Conservation (phyloP, 2,113 vertebrate species). For the Solenodon paradoxus region DNA sequence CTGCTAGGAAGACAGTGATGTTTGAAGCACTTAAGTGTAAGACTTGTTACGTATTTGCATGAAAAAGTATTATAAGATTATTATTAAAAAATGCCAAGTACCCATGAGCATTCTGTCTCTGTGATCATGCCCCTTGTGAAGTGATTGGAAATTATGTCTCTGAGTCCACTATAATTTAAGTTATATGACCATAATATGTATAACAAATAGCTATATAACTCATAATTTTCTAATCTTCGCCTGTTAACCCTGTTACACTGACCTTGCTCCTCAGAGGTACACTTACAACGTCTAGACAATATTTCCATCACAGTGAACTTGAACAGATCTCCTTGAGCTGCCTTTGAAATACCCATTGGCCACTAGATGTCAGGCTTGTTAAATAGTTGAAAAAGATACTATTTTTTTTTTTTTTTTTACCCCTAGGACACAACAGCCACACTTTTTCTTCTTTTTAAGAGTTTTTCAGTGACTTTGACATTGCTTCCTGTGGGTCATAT, state of each 20-base stretch:
- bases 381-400: background rate
- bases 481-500: background rate
- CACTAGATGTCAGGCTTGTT: conserved; percentile 69
- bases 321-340: background rate
- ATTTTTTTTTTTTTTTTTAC: rapidly evolving
- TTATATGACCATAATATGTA: background rate
- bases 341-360: background rate
- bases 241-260: background rate
- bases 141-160: background rate
- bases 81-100: background rate
- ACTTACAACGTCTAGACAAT: rapidly evolving
- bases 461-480: background rate
- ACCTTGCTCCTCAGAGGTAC: rapidly evolving
- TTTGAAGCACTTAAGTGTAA: background rate
- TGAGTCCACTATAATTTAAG: too few relatives aligned
- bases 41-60: background rate
- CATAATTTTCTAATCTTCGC: background rate
- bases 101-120: background rate
- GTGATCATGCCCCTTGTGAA: background rate
- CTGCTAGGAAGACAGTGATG: background rate
- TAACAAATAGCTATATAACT: background rate
- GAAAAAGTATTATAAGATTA: background rate
- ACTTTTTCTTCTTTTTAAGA: background rate
- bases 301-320: background rate
- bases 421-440: background rate